These are phyloP conservation scores for Arion vulgaris DNA, from an alignment of 1,140 invertebrate species.

Conservation along the genomic window DNA sequence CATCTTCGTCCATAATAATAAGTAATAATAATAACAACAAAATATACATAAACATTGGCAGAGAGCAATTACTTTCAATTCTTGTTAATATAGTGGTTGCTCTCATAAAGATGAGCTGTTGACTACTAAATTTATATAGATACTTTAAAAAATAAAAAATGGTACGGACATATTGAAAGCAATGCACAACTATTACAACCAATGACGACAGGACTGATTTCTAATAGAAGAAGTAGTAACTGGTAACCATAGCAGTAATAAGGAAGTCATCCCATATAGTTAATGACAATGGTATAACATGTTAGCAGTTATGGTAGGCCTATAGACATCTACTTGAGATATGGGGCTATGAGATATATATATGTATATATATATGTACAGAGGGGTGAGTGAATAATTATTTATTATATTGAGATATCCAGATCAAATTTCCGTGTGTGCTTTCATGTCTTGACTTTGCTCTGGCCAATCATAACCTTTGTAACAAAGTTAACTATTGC, in stretches of 20 bases:
- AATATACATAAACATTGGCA: background rate
- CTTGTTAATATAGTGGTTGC: background rate
- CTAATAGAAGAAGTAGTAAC: background rate
- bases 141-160: no score
- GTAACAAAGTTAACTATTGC: conserved; percentile 97
- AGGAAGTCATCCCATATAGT: no score
- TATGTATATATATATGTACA: background rate
- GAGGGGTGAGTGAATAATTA: background rate
- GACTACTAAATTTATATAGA: background rate
- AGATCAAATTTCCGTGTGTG: background rate
- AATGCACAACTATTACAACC: conserved; percentile 24
- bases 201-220: background rate
- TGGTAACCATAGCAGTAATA: background rate
- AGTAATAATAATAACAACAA: background rate
- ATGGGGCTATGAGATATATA: background rate
- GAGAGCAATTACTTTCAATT: background rate
- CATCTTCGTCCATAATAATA: background rate
- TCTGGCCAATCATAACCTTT: conserved; percentile 80
- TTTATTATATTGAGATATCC: background rate
- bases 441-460: conserved; percentile 61
- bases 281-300: no score
- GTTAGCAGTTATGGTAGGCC: background rate
- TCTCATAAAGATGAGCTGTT: background rate
- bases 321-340: conserved; percentile 7
- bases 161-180: conserved; percentile 11